Evolutionary conservation across 2,888 invertebrate species (phyloP).

Genomic region (Chaetoderma sp.): DNA sequence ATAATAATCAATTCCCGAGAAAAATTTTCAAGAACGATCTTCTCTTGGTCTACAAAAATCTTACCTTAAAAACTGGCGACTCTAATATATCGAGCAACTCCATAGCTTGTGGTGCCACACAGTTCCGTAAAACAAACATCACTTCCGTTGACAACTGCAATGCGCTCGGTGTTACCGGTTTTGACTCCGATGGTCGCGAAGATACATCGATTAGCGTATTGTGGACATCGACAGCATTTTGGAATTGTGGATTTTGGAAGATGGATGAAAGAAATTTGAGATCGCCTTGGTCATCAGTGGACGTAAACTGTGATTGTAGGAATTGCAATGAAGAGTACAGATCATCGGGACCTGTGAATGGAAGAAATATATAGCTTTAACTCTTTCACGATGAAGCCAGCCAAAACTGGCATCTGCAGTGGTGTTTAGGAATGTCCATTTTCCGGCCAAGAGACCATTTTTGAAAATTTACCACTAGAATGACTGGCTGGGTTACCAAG

Average conservation of each 20-base stretch:
- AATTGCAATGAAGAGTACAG: constrained; percentile 42
- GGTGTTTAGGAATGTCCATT: too few species aligned
- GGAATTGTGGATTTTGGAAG: constrained; percentile 58
- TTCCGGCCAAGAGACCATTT: too few species aligned
- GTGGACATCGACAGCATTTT: constrained; percentile 55
- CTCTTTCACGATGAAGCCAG: too few species aligned
- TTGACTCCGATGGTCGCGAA: constrained; percentile 45
- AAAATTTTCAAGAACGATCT: too few species aligned
- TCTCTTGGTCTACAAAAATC: too few species aligned
- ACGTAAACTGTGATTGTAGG: too few species aligned
- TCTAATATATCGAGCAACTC: constrained; percentile 49
- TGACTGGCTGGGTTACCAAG: too few species aligned
- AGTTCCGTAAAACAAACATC: constrained; percentile 35
- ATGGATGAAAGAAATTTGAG: constrained; percentile 50
- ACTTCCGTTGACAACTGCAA: too few species aligned
- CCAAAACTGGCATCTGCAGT: too few species aligned
- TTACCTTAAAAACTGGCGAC: constrained; percentile 51
- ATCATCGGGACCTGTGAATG: constrained; percentile 47
- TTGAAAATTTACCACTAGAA: too few species aligned
- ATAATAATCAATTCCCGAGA: too few species aligned
- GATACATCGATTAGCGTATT: constrained; percentile 56
- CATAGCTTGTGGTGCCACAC: constrained; percentile 37
- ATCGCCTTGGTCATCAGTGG: constrained; percentile 52
- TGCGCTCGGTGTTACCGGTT: constrained; percentile 42
- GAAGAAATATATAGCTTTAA: constrained; percentile 45